These are phyloP conservation scores for Carassius auratus DNA, from an alignment of 2,113 vertebrate genomes.

Conservation along the genomic window DNA sequence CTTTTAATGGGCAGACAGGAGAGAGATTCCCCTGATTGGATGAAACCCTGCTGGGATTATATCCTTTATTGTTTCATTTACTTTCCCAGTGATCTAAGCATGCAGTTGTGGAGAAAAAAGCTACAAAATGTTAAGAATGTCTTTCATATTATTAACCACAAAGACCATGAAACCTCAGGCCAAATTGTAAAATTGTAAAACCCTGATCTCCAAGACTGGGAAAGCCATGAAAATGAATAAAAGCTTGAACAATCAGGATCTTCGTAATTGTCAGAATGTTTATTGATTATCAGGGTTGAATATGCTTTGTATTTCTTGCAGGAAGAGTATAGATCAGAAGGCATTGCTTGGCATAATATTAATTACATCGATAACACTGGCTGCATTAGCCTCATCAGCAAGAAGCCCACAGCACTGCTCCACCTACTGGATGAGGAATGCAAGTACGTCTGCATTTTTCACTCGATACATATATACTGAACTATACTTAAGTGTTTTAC, in stretches of 20 bases:
- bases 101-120: conserved; percentile 49
- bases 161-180: conserved; percentile 37
- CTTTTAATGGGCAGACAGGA: conserved; percentile 36
- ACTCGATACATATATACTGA: background rate
- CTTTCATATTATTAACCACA: conserved; percentile 66
- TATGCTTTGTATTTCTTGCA: conserved; percentile 62
- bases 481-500: background rate
- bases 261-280: background rate
- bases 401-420: conserved; percentile 95
- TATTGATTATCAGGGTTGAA: conserved; percentile 16
- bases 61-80: conserved; percentile 64
- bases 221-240: background rate
- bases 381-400: conserved; percentile 98
- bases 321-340: conserved; percentile 94
- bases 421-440: conserved; percentile 98
- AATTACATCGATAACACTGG: conserved; percentile 96
- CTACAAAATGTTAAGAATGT: conserved; percentile 65
- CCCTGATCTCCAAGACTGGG: too few relatives aligned
- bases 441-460: conserved; percentile 85
- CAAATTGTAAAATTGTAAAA: too few relatives aligned
- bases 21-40: conserved; percentile 60
- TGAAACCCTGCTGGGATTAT: conserved; percentile 67
- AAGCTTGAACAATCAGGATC: background rate
- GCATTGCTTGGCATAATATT: conserved; percentile 96
- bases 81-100: conserved; percentile 66